Conservation (phyloP, 2,113 vertebrate genomes). For the Cinclus mexicanus region DNA sequence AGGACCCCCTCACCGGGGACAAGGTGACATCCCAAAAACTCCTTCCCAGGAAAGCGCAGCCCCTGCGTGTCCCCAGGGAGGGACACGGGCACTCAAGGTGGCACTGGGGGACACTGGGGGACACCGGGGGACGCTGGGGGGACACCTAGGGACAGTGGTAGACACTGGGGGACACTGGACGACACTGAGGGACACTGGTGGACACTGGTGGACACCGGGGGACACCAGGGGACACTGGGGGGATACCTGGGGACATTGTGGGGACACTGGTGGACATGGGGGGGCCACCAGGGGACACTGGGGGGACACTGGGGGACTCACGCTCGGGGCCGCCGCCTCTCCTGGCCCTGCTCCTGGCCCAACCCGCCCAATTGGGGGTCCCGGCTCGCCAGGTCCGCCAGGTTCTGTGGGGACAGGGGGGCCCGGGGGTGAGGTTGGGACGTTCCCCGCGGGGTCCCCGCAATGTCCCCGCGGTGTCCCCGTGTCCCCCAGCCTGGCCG, state of each 20-base stretch:
- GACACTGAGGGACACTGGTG: no score
- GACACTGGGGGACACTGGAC: no score
- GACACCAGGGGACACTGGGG: not conserved
- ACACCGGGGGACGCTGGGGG: not conserved
- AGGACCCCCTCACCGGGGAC: not conserved
- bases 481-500: no score
- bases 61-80: no score
- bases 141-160: no score
- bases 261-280: not conserved
- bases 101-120: not conserved
- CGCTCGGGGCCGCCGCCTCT: constrained; percentile 81
- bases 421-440: fast-evolving
- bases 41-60: not conserved
- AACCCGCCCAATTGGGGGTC: constrained; percentile 78
- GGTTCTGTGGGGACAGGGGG: constrained; percentile 66
- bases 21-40: not conserved
- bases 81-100: no score
- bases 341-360: constrained; percentile 83
- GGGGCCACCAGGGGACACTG: no score
- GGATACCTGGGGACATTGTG: not conserved
- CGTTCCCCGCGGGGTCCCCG: not conserved
- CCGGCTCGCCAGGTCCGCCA: constrained; percentile 80
- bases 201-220: no score
- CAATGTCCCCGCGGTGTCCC: not conserved
- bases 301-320: constrained; percentile 54